phyloP scores from a whole-genome alignment of 2,888 invertebrate genomes.

The Linnaemya tessellans region DNA sequence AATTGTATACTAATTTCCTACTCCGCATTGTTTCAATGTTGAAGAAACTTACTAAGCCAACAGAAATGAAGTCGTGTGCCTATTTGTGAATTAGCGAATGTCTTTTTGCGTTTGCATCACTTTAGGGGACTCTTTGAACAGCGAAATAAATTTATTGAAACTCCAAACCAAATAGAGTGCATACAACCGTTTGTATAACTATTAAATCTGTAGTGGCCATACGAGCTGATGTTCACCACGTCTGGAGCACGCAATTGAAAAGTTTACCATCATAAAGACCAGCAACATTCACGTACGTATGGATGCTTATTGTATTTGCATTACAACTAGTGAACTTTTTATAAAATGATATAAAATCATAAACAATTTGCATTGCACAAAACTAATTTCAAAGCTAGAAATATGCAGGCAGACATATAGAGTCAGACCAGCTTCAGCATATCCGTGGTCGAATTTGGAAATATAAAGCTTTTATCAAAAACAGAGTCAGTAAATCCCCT shows the following conservation, averaged over 20 bases:
- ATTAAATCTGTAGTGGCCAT: constrained; percentile 37
- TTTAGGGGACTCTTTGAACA: not conserved
- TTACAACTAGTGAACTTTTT: constrained; percentile 22
- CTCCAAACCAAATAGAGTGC: constrained; percentile 49
- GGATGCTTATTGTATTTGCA: not conserved
- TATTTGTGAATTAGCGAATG: not conserved
- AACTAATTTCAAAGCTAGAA: not conserved
- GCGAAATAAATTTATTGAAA: constrained; percentile 51
- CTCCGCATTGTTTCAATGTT: not conserved
- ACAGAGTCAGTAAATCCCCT: not conserved
- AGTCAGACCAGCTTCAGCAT: not conserved
- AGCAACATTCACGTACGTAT: not conserved
- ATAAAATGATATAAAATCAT: constrained; percentile 43
- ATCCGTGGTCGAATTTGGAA: not conserved
- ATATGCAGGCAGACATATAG: constrained; percentile 1
- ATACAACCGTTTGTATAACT: constrained; percentile 48
- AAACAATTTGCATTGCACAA: constrained; percentile 8
- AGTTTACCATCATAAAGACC: constrained; percentile 6
- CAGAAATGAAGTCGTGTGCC: not conserved
- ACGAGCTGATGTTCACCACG: constrained; percentile 56
- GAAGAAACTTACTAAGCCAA: not conserved
- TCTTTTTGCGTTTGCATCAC: not conserved
- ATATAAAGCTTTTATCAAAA: not conserved
- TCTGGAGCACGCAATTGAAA: constrained; percentile 58
- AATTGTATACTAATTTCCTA: too few species aligned